A percentile compares a stretch with the other conserved stretches of the same genome.
These are phyloP conservation scores for Drosophila eohydei DNA, from an alignment of 2,888 invertebrate genomes.

Conservation along the genomic window DNA sequence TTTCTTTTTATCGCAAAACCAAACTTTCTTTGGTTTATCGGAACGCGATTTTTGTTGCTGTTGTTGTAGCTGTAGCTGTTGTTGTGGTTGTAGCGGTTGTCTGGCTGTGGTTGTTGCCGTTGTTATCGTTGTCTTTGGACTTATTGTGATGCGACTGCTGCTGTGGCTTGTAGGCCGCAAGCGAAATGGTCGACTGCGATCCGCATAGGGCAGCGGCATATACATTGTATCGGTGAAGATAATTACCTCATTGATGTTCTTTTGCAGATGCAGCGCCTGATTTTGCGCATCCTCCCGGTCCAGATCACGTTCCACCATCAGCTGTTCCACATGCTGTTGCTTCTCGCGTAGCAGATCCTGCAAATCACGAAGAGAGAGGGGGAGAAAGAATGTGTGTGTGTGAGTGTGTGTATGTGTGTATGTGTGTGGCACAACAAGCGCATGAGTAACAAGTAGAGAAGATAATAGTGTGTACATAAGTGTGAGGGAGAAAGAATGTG, in stretches of 20 bases:
- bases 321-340: slow-evolving; percentile 96
- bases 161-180: slow-evolving; percentile 45
- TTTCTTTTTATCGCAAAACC: slow-evolving; percentile 84
- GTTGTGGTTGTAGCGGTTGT: slow-evolving; percentile 33
- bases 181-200: slow-evolving; percentile 75
- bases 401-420: slow-evolving; percentile 7
- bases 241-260: slow-evolving; percentile 85
- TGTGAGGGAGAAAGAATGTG: slow-evolving; percentile 20
- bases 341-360: slow-evolving; percentile 97
- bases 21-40: slow-evolving; percentile 82
- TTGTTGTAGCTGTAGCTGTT: slow-evolving; percentile 36
- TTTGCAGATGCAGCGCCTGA: slow-evolving; percentile 86
- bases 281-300: slow-evolving; percentile 95
- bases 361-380: slow-evolving; percentile 4
- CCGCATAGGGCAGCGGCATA: slow-evolving; percentile 72
- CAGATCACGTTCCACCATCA: slow-evolving; percentile 95
- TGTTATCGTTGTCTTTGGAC: slow-evolving; percentile 10
- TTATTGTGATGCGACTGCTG: slow-evolving; percentile 47
- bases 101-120: slow-evolving; percentile 21
- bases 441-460: slow-evolving; percentile 51
- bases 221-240: slow-evolving; percentile 82
- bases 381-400: slow-evolving; percentile 13
- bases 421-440: slow-evolving; percentile 48
- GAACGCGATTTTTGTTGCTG: slow-evolving; percentile 40
- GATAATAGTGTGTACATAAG: slow-evolving; percentile 2